Conservation (phyloP, 2,888 invertebrate genomes). For the Xestia rhomboidea region DNA sequence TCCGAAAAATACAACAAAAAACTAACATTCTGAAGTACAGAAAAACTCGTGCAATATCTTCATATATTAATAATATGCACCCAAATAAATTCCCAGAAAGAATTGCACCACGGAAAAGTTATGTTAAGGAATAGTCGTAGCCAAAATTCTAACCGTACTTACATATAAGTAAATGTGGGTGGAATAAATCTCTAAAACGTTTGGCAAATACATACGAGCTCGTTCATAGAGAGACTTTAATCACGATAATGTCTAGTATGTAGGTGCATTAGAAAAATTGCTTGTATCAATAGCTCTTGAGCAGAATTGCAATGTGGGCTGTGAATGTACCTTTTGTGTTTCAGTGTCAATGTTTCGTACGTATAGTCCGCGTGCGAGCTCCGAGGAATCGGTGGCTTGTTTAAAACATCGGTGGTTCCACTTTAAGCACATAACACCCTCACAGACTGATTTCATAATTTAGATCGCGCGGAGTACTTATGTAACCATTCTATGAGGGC, state of each 20-base stretch:
- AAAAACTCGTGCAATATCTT: constrained; percentile 19
- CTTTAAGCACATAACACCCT: too few relatives aligned
- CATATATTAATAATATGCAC: constrained; percentile 39
- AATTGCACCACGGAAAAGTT: constrained; percentile 50
- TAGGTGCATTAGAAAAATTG: constrained; percentile 80
- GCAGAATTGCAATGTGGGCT: constrained; percentile 55
- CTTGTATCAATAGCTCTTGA: constrained; percentile 74
- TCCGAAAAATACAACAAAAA: neutral
- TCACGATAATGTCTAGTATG: constrained; percentile 76
- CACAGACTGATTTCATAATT: too few relatives aligned
- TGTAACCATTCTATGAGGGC: too few relatives aligned
- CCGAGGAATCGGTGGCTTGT: too few relatives aligned
- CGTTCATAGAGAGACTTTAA: constrained; percentile 72
- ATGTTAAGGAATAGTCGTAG: constrained; percentile 50
- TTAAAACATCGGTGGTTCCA: too few relatives aligned
- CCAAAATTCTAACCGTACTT: constrained; percentile 62
- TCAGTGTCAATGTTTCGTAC: neutral
- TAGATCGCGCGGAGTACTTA: too few relatives aligned
- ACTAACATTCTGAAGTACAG: neutral
- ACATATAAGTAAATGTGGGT: constrained; percentile 58
- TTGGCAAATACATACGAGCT: constrained; percentile 72
- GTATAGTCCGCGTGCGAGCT: too few relatives aligned
- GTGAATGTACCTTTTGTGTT: constrained; percentile 2
- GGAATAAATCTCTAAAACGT: constrained; percentile 65
- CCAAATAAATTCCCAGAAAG: constrained; percentile 50